These are phyloP conservation scores for Bos indicus DNA, from an alignment of 2,113 vertebrate genomes.

Conservation along the genomic window DNA sequence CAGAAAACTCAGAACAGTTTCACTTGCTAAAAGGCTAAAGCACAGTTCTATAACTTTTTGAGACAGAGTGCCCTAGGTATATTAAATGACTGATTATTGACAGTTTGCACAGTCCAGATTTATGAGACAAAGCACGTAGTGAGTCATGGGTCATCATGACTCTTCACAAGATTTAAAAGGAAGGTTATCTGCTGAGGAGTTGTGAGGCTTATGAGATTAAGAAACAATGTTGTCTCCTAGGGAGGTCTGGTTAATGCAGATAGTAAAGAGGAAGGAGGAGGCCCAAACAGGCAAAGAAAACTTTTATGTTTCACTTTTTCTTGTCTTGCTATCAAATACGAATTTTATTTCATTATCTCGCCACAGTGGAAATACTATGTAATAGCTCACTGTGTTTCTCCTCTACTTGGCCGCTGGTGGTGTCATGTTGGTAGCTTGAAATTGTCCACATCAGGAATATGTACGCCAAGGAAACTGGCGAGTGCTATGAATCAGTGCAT, in stretches of 20 bases:
- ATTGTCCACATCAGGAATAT: no score
- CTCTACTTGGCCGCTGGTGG: background rate
- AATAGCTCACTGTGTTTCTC: background rate
- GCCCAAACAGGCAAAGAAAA: background rate
- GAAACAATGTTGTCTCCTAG: background rate
- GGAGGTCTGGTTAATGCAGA: background rate
- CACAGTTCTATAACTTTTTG: background rate
- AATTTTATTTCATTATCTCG: background rate
- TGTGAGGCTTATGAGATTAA: background rate
- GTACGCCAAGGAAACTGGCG: background rate
- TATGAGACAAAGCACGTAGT: background rate
- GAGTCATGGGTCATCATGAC: background rate
- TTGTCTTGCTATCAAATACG: background rate
- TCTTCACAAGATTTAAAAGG: background rate
- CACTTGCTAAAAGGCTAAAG: background rate
- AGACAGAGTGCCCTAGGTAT: background rate
- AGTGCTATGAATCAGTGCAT: background rate
- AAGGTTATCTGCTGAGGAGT: background rate
- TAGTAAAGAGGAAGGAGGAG: background rate
- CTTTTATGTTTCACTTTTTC: background rate
- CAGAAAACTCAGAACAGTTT: background rate
- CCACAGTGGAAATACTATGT: fast-evolving
- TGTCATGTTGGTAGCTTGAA: background rate
- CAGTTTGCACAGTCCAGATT: background rate
- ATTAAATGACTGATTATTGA: background rate